These are phyloP conservation scores for Podabrus alpinus DNA, from an alignment of 2,888 invertebrate species.

Conservation along the genomic window DNA sequence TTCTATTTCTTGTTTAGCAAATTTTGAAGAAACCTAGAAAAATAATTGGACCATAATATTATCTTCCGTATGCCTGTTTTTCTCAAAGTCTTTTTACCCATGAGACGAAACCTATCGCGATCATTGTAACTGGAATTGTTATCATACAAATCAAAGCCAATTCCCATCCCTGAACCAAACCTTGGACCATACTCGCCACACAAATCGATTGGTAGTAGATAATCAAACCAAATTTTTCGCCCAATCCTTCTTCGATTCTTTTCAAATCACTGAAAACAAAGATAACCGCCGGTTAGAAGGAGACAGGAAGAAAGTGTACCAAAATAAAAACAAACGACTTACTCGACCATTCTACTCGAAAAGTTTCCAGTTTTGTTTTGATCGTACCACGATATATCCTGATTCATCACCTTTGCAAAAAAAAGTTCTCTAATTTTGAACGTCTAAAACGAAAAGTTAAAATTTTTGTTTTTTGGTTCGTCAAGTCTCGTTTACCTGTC, in stretches of 20 bases:
- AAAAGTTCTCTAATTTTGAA: slow-evolving; percentile 67
- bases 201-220: background rate
- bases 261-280: slow-evolving; percentile 20
- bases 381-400: slow-evolving; percentile 78
- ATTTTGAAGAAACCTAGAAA: background rate
- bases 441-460: slow-evolving; percentile 55
- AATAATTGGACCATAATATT: no score
- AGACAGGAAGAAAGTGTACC: background rate
- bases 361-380: slow-evolving; percentile 73
- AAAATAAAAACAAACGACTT: slow-evolving; percentile 43
- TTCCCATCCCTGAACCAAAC: background rate
- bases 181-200: background rate
- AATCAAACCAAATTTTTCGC: background rate
- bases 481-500: background rate
- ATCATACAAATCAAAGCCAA: background rate
- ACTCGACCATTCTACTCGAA: slow-evolving; percentile 76
- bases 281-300: no score
- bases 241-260: background rate
- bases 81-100: slow-evolving; percentile 56
- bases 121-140: background rate
- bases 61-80: background rate
- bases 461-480: background rate
- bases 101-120: background rate
- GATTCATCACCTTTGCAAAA: slow-evolving; percentile 69
- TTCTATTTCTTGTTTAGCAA: background rate